A percentile compares a stretch with the other conserved stretches of the same genome.
Conservation (phyloP, 35 echinoderm and acorn worm genomes). For the Lytechinus pictus region DNA sequence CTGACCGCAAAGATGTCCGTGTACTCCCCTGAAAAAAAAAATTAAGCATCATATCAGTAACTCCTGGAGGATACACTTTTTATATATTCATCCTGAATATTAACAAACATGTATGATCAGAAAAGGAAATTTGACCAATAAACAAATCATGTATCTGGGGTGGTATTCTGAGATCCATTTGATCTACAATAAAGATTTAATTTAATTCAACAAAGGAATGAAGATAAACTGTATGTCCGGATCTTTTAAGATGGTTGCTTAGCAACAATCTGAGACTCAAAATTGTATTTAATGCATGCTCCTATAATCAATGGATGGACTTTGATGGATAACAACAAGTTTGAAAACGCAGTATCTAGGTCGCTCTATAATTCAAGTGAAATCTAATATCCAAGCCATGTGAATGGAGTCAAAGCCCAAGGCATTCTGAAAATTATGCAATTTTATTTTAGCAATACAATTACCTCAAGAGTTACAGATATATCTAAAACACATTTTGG, state of each 20-base stretch:
- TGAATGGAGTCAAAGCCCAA: not conserved
- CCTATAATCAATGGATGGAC: not conserved
- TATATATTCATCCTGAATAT: too few species aligned
- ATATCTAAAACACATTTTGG: too few species aligned
- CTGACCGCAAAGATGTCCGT: conserved; percentile 82
- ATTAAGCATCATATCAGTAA: not conserved
- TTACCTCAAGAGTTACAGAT: too few species aligned
- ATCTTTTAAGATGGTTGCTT: not conserved
- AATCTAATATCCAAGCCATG: not conserved
- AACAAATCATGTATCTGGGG: too few species aligned
- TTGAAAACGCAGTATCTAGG: not conserved
- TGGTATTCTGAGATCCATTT: too few species aligned
- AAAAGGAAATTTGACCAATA: too few species aligned
- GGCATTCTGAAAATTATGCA: not conserved
- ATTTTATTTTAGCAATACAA: too few species aligned
- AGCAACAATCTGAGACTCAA: not conserved
- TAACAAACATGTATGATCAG: too few species aligned
- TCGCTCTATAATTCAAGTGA: not conserved
- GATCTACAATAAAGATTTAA: too few species aligned
- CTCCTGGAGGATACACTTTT: too few species aligned
- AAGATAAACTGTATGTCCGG: not conserved
- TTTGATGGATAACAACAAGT: not conserved
- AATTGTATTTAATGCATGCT: not conserved
- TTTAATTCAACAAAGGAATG: too few species aligned
- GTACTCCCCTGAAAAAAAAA: conserved; percentile 71